Conservation (phyloP, 2,797 vertebrate species). For the Leucoraja ocellata region DNA sequence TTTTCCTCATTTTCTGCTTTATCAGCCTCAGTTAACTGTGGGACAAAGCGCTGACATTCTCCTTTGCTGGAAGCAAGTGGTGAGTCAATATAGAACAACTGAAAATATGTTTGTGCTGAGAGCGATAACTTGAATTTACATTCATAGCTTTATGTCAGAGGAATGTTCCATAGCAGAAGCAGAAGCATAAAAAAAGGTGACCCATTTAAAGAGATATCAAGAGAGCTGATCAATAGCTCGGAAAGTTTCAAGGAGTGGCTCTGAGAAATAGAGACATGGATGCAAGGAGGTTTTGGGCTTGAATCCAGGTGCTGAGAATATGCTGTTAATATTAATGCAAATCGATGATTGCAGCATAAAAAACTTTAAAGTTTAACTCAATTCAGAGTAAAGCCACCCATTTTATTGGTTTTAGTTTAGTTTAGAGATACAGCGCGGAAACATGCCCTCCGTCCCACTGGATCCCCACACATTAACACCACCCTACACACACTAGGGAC, state of each 20-base stretch:
- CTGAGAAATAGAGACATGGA: background rate
- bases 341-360: no score
- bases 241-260: background rate
- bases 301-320: background rate
- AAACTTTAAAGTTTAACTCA: no score
- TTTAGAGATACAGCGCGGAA: no score
- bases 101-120: background rate
- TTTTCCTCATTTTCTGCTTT: background rate
- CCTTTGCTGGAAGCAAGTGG: background rate
- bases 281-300: background rate
- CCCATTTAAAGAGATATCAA: background rate
- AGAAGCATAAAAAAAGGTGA: background rate
- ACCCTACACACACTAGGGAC: no score
- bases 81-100: background rate
- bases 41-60: background rate
- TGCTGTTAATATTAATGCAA: background rate
- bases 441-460: no score
- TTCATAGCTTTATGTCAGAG: background rate
- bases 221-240: background rate
- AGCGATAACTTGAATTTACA: background rate
- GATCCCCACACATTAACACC: no score
- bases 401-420: no score
- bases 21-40: background rate
- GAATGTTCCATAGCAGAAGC: background rate
- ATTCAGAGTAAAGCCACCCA: no score